Evolutionary conservation across 2,888 invertebrate species (phyloP).

Genomic region (Leptopilina myrica): DNA sequence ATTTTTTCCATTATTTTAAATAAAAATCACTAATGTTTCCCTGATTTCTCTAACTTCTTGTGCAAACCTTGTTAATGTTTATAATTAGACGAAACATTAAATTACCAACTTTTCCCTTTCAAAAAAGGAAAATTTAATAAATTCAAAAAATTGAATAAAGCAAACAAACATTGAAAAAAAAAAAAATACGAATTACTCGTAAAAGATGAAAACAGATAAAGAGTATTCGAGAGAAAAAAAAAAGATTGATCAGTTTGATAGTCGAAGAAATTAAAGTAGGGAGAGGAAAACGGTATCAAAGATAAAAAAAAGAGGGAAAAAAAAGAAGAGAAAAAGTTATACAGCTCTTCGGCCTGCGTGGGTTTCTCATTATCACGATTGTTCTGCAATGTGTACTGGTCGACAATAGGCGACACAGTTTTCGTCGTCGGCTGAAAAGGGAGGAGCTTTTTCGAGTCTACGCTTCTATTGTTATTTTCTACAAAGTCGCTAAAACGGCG

Average conservation of each 20-base stretch:
- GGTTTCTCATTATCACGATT: constrained; percentile 74
- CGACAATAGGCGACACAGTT: constrained; percentile 71
- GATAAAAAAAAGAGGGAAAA: constrained; percentile 37
- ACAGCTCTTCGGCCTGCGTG: constrained; percentile 67
- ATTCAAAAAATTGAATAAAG: too few relatives aligned
- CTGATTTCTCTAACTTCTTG: too few relatives aligned
- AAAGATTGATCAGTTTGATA: constrained; percentile 7
- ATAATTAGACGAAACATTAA: too few relatives aligned
- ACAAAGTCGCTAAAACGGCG: constrained; percentile 56
- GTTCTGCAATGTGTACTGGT: constrained; percentile 67
- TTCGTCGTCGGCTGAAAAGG: constrained; percentile 57
- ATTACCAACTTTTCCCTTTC: too few relatives aligned
- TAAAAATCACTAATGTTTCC: too few relatives aligned
- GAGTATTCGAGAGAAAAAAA: background rate
- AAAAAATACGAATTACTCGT: too few relatives aligned
- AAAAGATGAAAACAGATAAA: background rate
- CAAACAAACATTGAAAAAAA: too few relatives aligned
- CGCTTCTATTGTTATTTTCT: constrained; percentile 52
- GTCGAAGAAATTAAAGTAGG: constrained; percentile 26
- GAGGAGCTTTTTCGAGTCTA: constrained; percentile 50
- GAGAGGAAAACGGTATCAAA: constrained; percentile 30
- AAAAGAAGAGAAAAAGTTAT: constrained; percentile 30
- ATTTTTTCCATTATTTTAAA: too few relatives aligned
- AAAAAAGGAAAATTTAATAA: too few relatives aligned
- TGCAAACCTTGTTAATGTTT: too few relatives aligned